A percentile compares a stretch with the other conserved stretches of the same genome.
These are phyloP conservation scores for Platycheirus rosarum DNA, from an alignment of 2,888 invertebrate genomes.

Conservation along the genomic window DNA sequence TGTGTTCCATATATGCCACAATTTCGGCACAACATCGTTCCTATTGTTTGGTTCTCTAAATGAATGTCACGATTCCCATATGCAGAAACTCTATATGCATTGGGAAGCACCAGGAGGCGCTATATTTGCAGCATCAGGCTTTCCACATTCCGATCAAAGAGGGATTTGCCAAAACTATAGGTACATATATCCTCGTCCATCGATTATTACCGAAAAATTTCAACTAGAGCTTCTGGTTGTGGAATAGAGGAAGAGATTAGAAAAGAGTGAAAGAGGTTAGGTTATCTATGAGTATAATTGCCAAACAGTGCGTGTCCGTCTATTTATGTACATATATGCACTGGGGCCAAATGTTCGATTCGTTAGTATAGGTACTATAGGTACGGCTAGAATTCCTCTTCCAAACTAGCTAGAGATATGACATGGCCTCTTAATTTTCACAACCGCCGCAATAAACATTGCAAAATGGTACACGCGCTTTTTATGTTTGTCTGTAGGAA, in stretches of 20 bases:
- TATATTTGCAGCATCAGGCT: constrained; percentile 21
- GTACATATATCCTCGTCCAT: constrained; percentile 59
- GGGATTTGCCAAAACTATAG: constrained; percentile 65
- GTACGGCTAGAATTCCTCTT: constrained; percentile 14
- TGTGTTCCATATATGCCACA: constrained; percentile 52
- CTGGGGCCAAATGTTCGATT: constrained; percentile 24
- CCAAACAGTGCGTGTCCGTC: constrained; percentile 60
- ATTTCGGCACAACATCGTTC: constrained; percentile 64
- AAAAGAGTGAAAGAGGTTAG: constrained; percentile 6
- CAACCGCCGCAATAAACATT: constrained; percentile 73
- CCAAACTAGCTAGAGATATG: constrained; percentile 38
- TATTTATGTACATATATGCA: constrained; percentile 11
- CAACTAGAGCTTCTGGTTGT: constrained; percentile 62
- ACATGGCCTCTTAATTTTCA: constrained; percentile 74
- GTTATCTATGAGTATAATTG: constrained; percentile 55
- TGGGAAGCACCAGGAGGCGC: constrained; percentile 53
- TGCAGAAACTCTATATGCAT: constrained; percentile 25
- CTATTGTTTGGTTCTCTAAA: constrained; percentile 54
- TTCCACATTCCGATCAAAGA: constrained; percentile 45
- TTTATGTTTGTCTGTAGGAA: constrained; percentile 43
- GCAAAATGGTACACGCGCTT: constrained; percentile 70
- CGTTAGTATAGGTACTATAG: not conserved
- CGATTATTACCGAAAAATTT: constrained; percentile 61
- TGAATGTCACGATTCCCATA: constrained; percentile 63
- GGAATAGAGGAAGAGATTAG: constrained; percentile 45